Conservation (phyloP, 2,888 invertebrate genomes). For the Drosophila anomalata region DNA sequence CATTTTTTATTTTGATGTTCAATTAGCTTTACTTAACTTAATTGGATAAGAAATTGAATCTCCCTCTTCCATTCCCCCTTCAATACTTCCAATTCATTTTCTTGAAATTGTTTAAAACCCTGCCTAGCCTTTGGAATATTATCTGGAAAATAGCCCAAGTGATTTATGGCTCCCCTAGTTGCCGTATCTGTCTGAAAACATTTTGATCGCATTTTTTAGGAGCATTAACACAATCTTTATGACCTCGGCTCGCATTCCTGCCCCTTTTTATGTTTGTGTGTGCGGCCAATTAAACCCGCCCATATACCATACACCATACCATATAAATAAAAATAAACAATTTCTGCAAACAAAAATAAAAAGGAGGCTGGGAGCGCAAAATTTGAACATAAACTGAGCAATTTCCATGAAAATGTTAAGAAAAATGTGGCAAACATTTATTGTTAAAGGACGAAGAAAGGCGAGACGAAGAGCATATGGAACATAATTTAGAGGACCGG, state of each 20-base stretch:
- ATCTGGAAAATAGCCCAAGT: slow-evolving; percentile 4
- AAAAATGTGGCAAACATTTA: slow-evolving; percentile 67
- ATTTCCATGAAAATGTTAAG: slow-evolving; percentile 73
- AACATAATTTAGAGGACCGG: slow-evolving; percentile 58
- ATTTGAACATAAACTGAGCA: slow-evolving; percentile 56
- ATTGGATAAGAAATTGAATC: too few species aligned
- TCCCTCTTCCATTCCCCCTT: too few species aligned
- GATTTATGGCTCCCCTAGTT: slow-evolving; percentile 29
- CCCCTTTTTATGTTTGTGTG: slow-evolving; percentile 23
- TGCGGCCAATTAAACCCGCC: slow-evolving; percentile 63
- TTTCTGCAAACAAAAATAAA: slow-evolving; percentile 34
- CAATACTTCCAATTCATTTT: too few species aligned
- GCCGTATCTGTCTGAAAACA: slow-evolving; percentile 16
- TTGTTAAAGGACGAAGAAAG: slow-evolving; percentile 29
- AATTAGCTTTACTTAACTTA: too few species aligned
- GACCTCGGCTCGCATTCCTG: slow-evolving; percentile 17
- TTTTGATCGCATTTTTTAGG: slow-evolving; percentile 30
- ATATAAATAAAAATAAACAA: slow-evolving; percentile 66
- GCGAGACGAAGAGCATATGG: slow-evolving; percentile 49
- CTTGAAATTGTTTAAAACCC: not conserved
- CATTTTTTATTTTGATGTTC: too few species aligned
- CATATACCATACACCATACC: slow-evolving; percentile 70
- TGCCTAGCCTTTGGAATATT: not conserved
- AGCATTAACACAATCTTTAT: slow-evolving; percentile 64
- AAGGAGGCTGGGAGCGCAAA: slow-evolving; percentile 35